Conservation (phyloP, 2,113 vertebrate genomes). For the Pomatostomus ruficeps region DNA sequence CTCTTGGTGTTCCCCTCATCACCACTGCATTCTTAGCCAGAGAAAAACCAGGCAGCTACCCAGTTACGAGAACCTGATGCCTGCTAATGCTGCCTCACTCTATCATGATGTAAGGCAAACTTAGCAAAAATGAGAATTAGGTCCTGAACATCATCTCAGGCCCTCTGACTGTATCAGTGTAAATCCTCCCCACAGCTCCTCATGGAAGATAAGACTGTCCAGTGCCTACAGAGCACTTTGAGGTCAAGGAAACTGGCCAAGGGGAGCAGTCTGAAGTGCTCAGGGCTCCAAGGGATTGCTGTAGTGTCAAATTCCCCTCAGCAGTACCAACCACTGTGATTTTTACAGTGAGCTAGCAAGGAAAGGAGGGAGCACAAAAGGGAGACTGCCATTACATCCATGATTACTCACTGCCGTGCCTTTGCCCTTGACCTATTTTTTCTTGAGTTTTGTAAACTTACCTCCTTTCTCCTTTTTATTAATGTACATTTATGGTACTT, state of each 20-base stretch:
- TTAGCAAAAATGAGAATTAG: not conserved
- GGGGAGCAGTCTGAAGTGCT: not conserved
- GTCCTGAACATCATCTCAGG: not conserved
- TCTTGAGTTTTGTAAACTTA: not conserved
- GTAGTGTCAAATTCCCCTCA: not conserved
- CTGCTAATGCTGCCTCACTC: not conserved
- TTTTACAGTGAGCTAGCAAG: not conserved
- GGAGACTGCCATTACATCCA: not conserved
- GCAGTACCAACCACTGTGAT: not conserved
- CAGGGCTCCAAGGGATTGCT: not conserved
- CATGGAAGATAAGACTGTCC: not conserved
- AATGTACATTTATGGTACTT: not conserved
- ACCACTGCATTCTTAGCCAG: not conserved
- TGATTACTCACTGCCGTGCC: not conserved
- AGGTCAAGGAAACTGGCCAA: not conserved
- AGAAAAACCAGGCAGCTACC: fast-evolving
- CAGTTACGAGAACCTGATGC: not conserved
- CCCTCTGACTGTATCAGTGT: not conserved
- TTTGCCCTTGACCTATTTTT: not conserved
- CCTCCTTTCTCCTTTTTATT: not conserved
- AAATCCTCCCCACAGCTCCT: not conserved
- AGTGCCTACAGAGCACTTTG: not conserved
- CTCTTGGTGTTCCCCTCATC: not conserved
- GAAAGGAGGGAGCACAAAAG: not conserved
- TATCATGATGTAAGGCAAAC: not conserved